phyloP scores from a whole-genome alignment of 2,888 invertebrate species.

The Biston betularia region DNA sequence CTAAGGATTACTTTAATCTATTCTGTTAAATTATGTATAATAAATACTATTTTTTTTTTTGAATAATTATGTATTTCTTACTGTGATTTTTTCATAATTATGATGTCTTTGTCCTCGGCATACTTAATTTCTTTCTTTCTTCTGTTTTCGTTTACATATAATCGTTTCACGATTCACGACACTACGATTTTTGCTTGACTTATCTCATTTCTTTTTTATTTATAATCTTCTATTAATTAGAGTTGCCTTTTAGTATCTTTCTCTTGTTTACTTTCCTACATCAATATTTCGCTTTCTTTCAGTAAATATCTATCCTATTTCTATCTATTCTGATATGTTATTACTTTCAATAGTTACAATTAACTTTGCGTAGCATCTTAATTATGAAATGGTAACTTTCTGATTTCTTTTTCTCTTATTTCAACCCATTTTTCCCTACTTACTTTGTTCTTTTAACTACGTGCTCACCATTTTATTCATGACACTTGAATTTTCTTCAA shows the following conservation, averaged over 20 bases:
- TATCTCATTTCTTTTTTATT: neutral
- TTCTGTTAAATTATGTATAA: no score
- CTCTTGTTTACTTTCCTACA: neutral
- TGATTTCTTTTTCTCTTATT: neutral
- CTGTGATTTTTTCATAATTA: no score
- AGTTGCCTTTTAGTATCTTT: neutral
- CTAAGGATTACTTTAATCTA: no score
- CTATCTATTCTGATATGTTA: neutral
- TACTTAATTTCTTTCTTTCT: no score
- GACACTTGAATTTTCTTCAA: no score
- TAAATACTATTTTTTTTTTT: no score
- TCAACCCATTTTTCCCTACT: no score
- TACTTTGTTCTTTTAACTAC: no score
- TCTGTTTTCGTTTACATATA: no score
- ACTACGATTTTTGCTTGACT: neutral
- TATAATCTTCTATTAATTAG: neutral
- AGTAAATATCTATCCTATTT: neutral
- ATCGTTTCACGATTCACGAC: neutral
- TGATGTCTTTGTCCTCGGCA: no score
- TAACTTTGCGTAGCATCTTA: neutral
- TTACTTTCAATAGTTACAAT: neutral
- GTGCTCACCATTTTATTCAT: no score
- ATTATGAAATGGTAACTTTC: neutral
- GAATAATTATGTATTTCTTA: no score
- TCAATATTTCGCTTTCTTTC: neutral